Base-by-base conservation (phyloP, 2,113 vertebrate genomes). In the Perccottus glenii region DNA sequence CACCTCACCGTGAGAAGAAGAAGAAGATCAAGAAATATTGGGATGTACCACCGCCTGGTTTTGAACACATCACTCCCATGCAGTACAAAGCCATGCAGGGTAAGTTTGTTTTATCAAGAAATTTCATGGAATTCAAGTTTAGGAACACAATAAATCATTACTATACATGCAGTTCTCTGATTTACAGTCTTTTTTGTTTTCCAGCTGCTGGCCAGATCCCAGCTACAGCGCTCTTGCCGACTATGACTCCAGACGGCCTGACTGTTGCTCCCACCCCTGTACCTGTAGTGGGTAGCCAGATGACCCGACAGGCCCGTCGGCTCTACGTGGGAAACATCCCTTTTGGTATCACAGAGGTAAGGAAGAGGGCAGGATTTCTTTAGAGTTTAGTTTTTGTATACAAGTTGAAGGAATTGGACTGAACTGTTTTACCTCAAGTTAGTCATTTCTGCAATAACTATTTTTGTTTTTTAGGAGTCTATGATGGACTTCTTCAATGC, bases 31-130 rank as follows among this genome's bases (percentile, higher is more conserved):
- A 94, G 77, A 97, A 96, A 84, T 97, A 97, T 75, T 97, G 96
- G 96, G 95, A 96, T 68, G 94, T 97, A 11, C 95, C 96, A 0
- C 95, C 96, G 0, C 94, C 94, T 0, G 96, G 96, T 33, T 97
- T 97, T 19, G 95, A 96, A 70, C 95, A 96, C 89, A 95, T 97
- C 86, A 96, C 94, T 9, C 95, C 95, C 55, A 95, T 97, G 94
- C 95, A 97, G 92, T 96, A 97, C 90, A 97, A 97, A 93, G 96
- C 96, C 87, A 97, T 97, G 96, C 95, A 97, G 92, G 96, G 96
- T 96, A 77, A 78, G 6, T 19, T 45, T 61, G 19, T 4, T 6
- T 73, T 47, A 51, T 6, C 27, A 2, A 11, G 49, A 19, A 1
- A 52, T 72, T 19, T 8, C 2, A 56, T 60, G 49, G 3, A 27